Evolutionary conservation across 2,888 invertebrate species (phyloP).

Genomic region (Xestia c-nigrum): DNA sequence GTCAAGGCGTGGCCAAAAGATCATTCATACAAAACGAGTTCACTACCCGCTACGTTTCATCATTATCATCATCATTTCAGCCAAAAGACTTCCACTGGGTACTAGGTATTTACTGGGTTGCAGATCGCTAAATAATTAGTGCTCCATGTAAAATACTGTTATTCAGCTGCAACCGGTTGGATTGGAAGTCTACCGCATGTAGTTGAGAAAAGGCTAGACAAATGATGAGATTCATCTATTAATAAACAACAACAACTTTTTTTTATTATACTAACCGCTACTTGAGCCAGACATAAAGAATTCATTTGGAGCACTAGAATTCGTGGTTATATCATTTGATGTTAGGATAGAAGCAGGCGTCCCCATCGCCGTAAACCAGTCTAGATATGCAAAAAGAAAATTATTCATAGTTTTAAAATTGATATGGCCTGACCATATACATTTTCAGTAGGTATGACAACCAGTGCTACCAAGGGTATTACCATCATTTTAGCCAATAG

Average conservation of each 20-base stretch:
- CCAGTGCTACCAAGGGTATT: no score
- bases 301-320: slow-evolving; percentile 7
- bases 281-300: slow-evolving; percentile 18
- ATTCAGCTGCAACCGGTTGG: background rate
- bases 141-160: background rate
- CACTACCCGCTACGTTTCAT: no score
- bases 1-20: background rate
- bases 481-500: no score
- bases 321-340: slow-evolving; percentile 52
- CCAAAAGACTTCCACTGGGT: no score
- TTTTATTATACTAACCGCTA: slow-evolving; percentile 49
- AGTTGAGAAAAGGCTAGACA: background rate
- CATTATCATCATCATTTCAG: no score
- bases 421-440: no score
- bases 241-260: background rate
- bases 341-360: slow-evolving; percentile 68
- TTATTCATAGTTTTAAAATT: background rate
- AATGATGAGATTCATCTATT: background rate
- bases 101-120: no score
- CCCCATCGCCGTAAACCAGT: slow-evolving; percentile 73
- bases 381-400: slow-evolving; percentile 59
- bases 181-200: background rate
- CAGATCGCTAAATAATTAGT: background rate
- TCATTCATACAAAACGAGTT: background rate
- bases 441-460: no score